Evolutionary conservation across 1,140 invertebrate genomes (phyloP).

Genomic region (Cyrtorhinus lividipennis): DNA sequence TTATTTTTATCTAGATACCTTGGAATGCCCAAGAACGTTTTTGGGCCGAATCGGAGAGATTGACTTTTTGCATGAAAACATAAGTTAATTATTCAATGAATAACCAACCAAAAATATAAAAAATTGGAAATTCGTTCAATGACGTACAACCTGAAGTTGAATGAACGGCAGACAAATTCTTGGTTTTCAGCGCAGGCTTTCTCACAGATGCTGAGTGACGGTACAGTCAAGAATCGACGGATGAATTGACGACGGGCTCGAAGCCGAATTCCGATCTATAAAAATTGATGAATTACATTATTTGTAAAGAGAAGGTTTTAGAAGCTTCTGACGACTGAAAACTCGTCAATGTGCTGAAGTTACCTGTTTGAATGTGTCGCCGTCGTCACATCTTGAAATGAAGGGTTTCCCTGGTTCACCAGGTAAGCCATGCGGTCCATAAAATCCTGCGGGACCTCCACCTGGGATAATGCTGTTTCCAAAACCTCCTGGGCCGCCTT

Average conservation of each 20-base stretch:
- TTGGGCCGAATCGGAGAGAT: no score
- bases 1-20: no score
- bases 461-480: conserved; percentile 14
- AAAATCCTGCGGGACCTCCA: conserved; percentile 19
- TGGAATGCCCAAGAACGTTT: no score
- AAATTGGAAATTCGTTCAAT: no score
- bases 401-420: conserved; percentile 28
- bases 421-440: conserved; percentile 20
- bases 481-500: conserved; percentile 9
- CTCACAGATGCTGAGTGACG: conserved; percentile 60
- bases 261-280: conserved; percentile 47
- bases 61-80: no score
- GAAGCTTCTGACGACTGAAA: no score
- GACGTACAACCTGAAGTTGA: conserved; percentile 77
- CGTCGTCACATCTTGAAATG: conserved; percentile 51
- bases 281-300: no score
- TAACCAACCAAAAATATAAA: no score
- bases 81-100: no score
- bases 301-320: no score
- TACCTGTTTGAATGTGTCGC: conserved; percentile 58
- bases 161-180: conserved; percentile 75
- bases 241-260: conserved; percentile 65
- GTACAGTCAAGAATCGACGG: conserved; percentile 51
- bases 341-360: conserved; percentile 7
- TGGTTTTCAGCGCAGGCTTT: conserved; percentile 63